These are phyloP conservation scores for Cottoperca gobio DNA, from an alignment of 2,797 vertebrate genomes.

Conservation along the genomic window DNA sequence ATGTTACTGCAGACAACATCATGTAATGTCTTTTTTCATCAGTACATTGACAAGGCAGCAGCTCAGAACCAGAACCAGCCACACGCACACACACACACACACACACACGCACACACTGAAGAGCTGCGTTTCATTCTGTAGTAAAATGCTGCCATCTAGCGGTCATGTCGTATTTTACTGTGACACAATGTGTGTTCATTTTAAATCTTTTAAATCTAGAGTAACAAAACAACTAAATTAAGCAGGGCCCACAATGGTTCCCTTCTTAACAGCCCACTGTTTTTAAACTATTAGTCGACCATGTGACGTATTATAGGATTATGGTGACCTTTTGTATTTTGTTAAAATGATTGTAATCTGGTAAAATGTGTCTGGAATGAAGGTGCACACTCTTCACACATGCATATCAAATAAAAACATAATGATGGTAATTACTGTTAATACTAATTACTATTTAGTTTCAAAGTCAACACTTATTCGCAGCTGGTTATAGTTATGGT, in stretches of 20 bases:
- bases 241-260: background rate
- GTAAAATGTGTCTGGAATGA: background rate
- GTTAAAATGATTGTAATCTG: background rate
- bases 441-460: background rate
- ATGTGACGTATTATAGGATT: no score
- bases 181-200: background rate
- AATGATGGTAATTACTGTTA: no score
- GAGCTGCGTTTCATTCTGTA: background rate
- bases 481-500: background rate
- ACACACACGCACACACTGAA: no score
- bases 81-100: no score
- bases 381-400: background rate
- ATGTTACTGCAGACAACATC: conserved; percentile 14
- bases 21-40: conserved; percentile 1
- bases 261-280: background rate
- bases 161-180: background rate
- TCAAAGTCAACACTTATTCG: background rate
- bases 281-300: background rate
- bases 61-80: conserved; percentile 1
- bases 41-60: background rate
- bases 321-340: no score
- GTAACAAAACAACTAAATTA: background rate
- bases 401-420: background rate
- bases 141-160: conserved; percentile 60
- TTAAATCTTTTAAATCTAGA: no score